These are phyloP conservation scores for Ridgeia piscesae DNA, from an alignment of 1,140 invertebrate species.

Conservation along the genomic window DNA sequence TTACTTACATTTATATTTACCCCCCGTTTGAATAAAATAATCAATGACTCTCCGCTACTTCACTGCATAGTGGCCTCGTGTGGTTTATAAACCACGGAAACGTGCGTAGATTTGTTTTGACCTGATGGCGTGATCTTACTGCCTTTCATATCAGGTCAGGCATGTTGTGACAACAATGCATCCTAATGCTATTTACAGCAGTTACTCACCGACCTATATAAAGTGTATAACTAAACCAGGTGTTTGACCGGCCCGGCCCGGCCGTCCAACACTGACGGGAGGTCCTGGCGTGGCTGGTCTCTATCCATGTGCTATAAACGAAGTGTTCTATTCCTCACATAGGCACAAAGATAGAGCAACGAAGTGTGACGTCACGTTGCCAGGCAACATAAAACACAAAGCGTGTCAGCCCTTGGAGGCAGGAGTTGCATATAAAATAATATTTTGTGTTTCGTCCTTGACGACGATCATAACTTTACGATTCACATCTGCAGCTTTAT, in stretches of 20 bases:
- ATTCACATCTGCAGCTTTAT: no score
- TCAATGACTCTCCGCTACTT: no score
- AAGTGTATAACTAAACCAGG: not conserved
- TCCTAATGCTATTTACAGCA: not conserved
- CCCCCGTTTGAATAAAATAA: no score
- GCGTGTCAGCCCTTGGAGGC: no score
- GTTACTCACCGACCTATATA: not conserved
- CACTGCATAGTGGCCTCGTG: not conserved
- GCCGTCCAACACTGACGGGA: not conserved
- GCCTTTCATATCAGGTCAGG: not conserved
- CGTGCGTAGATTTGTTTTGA: not conserved
- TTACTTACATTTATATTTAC: no score
- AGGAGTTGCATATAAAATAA: no score
- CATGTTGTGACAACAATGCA: not conserved
- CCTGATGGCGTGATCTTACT: not conserved
- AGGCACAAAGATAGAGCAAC: not conserved
- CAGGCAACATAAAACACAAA: no score
- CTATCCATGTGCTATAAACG: not conserved
- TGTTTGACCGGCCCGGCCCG: not conserved
- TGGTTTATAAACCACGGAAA: no score
- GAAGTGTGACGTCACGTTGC: not conserved
- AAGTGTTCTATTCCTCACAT: not conserved
- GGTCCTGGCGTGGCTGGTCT: not conserved
- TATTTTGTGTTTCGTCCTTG: not conserved
- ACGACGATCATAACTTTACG: not conserved